These are phyloP conservation scores for Chrysotoxum bicinctum DNA, from an alignment of 2,888 invertebrate genomes.

Conservation along the genomic window DNA sequence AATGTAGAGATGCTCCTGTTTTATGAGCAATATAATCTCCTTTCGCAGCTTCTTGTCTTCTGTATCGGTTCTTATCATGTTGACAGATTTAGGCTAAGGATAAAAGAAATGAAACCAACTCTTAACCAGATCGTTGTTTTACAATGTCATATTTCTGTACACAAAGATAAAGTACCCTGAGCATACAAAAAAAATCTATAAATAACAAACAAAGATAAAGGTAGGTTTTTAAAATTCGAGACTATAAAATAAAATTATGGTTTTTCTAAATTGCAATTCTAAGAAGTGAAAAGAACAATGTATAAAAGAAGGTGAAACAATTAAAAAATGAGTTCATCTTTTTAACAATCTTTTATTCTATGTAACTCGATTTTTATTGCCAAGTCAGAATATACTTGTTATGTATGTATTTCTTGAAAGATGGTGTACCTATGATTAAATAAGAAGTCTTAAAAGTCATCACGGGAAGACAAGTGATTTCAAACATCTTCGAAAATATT, in stretches of 20 bases:
- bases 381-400: background rate
- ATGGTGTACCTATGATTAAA: background rate
- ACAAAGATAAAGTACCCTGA: background rate
- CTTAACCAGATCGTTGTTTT: background rate
- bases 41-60: slow-evolving; percentile 56
- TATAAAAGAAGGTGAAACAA: background rate
- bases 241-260: background rate
- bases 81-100: slow-evolving; percentile 17
- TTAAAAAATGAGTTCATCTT: slow-evolving; percentile 1
- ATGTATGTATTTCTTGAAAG: background rate
- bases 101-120: background rate
- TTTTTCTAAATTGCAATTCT: background rate
- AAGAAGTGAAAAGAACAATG: background rate
- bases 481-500: background rate
- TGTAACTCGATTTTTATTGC: background rate
- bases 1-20: slow-evolving; percentile 35
- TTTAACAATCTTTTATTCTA: background rate
- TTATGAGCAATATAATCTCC: slow-evolving; percentile 57
- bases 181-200: background rate
- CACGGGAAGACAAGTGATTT: background rate
- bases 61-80: slow-evolving; percentile 18
- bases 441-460: background rate
- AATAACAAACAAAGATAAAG: background rate
- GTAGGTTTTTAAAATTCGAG: background rate
- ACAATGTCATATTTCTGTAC: slow-evolving; percentile 2